Conservation (phyloP, 2,888 invertebrate species). For the Digitonthophagus gazella region DNA sequence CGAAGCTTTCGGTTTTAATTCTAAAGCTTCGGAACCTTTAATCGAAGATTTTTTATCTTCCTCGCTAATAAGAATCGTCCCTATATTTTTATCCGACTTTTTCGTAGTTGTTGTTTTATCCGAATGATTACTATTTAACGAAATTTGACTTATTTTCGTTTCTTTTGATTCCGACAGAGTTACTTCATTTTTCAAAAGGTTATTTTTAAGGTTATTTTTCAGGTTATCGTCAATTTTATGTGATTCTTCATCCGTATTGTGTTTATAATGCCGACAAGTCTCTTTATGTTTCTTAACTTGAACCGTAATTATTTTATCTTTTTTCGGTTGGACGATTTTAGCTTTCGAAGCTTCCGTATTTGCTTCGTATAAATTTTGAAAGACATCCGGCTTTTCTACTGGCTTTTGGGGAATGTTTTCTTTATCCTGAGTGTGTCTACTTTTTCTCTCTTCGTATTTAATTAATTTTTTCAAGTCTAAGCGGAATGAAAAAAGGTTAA, state of each 20-base stretch:
- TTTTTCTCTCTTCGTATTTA: conserved; percentile 56
- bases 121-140: not conserved
- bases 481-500: conserved; percentile 35
- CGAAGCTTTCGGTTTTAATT: conserved; percentile 33
- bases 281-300: conserved; percentile 35
- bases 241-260: not conserved
- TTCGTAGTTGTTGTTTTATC: not conserved
- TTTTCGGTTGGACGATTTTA: conserved; percentile 33
- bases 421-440: conserved; percentile 20
- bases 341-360: conserved; percentile 50
- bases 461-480: conserved; percentile 67
- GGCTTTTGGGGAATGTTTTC: conserved; percentile 25
- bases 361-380: conserved; percentile 46
- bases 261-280: conserved; percentile 7
- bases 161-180: not conserved
- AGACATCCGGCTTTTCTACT: conserved; percentile 38
- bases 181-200: not conserved
- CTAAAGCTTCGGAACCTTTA: not conserved
- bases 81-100: not conserved
- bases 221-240: not conserved
- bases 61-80: not conserved
- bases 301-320: conserved; percentile 32
- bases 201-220: too few species aligned
- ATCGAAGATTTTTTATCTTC: not conserved
- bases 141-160: not conserved